phyloP scores from a whole-genome alignment of 92 coral and sea anemone genomes.

The Palythoa grandis region DNA sequence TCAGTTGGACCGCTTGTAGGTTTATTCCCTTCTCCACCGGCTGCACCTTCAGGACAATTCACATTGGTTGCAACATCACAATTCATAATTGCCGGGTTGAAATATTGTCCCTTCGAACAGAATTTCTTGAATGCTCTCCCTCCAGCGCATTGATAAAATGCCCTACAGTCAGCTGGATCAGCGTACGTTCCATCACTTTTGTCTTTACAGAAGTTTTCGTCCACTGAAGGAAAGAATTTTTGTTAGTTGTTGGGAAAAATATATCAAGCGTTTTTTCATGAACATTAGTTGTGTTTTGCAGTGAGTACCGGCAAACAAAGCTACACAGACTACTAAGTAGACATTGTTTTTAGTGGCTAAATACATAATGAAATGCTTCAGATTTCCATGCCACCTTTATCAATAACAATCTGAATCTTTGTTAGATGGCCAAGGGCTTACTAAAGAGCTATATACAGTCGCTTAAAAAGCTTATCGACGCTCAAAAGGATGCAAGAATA shows the following conservation, averaged over 20 bases:
- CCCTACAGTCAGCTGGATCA: slow-evolving; percentile 73
- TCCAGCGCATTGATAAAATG: slow-evolving; percentile 70
- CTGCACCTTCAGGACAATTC: slow-evolving; percentile 50
- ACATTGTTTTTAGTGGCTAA: too few relatives aligned
- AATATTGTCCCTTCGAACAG: slow-evolving; percentile 70
- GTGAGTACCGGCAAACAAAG: too few relatives aligned
- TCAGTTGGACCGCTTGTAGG: neutral
- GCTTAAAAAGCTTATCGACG: too few relatives aligned
- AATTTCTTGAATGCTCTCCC: slow-evolving; percentile 62
- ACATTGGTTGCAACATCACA: slow-evolving; percentile 74
- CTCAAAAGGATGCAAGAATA: too few relatives aligned
- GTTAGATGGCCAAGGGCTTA: too few relatives aligned
- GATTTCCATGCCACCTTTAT: too few relatives aligned
- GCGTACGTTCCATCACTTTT: slow-evolving; percentile 80
- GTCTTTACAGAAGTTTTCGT: slow-evolving; percentile 71
- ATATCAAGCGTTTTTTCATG: too few relatives aligned
- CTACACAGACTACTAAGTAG: too few relatives aligned
- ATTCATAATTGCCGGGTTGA: slow-evolving; percentile 65
- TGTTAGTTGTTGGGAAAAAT: neutral
- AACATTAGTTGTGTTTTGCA: too few relatives aligned
- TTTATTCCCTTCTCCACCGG: neutral
- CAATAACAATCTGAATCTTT: too few relatives aligned
- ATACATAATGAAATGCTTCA: too few relatives aligned
- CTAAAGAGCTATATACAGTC: too few relatives aligned
- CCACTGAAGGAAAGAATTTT: slow-evolving; percentile 30